Conservation (phyloP, 2,888 invertebrate genomes). For the Drosophila nigricruria region DNA sequence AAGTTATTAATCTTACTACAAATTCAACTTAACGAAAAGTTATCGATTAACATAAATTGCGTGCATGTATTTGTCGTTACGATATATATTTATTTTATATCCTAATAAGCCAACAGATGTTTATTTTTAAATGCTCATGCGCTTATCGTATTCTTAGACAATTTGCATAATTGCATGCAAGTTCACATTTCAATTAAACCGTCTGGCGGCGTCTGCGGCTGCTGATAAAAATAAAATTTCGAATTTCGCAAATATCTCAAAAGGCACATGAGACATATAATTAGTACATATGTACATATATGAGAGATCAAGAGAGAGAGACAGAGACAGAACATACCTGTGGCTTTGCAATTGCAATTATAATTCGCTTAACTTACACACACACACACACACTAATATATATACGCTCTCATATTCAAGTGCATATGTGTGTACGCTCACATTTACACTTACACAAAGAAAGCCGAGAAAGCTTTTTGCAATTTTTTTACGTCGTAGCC, state of each 20-base stretch:
- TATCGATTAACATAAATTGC: neutral
- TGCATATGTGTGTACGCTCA: neutral
- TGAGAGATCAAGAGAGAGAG: neutral
- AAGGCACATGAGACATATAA: conserved; percentile 29
- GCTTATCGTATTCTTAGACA: conserved; percentile 30
- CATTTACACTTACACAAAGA: conserved; percentile 40
- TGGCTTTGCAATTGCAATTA: conserved; percentile 32
- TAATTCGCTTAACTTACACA: conserved; percentile 10
- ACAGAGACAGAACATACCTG: conserved; percentile 39
- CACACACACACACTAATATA: neutral
- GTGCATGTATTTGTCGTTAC: no score
- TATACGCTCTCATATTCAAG: neutral
- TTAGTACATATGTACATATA: conserved; percentile 19
- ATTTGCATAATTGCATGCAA: conserved; percentile 49
- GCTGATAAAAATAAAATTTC: conserved; percentile 50
- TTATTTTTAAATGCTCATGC: neutral
- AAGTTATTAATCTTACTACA: neutral
- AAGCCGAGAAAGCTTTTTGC: conserved; percentile 52
- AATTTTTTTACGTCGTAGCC: conserved; percentile 74
- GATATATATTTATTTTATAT: neutral
- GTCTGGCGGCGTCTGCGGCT: conserved; percentile 39
- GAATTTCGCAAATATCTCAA: conserved; percentile 22
- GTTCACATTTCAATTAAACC: conserved; percentile 51
- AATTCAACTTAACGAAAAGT: neutral
- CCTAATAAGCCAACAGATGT: conserved; percentile 3